These are phyloP conservation scores for Myotis lucifugus DNA, from an alignment of 2,113 vertebrate species.

Conservation along the genomic window DNA sequence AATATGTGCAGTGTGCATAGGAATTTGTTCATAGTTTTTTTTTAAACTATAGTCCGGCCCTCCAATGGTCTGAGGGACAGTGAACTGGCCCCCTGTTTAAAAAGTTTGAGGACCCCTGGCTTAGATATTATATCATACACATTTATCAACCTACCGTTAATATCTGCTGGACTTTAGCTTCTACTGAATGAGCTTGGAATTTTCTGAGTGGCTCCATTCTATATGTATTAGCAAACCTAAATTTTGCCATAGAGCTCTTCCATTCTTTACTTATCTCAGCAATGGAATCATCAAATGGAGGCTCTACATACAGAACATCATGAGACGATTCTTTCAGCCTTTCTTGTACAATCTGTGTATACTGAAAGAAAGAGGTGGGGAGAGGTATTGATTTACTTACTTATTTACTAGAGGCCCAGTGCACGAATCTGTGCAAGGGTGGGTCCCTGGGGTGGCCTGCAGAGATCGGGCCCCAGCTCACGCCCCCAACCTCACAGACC, in stretches of 20 bases:
- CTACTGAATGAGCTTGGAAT: slow-evolving; percentile 74
- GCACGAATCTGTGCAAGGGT: too few relatives aligned
- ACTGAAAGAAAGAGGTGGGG: slow-evolving; percentile 19
- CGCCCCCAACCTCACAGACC: too few relatives aligned
- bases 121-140: background rate
- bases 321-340: slow-evolving; percentile 56
- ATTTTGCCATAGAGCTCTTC: slow-evolving; percentile 72
- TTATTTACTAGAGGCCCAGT: too few relatives aligned
- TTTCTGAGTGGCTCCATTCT: slow-evolving; percentile 81
- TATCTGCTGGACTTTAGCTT: slow-evolving; percentile 79
- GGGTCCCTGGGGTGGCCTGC: too few relatives aligned
- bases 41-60: too few relatives aligned
- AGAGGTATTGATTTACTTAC: background rate
- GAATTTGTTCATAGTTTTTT: too few relatives aligned
- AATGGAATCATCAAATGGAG: slow-evolving; percentile 67
- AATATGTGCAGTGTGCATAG: too few relatives aligned
- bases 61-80: too few relatives aligned
- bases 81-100: too few relatives aligned
- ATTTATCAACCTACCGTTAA: slow-evolving; percentile 78
- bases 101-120: too few relatives aligned
- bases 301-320: slow-evolving; percentile 56
- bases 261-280: slow-evolving; percentile 72
- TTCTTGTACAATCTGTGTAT: slow-evolving; percentile 75
- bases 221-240: slow-evolving; percentile 80
- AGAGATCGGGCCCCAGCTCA: too few relatives aligned